A percentile compares a stretch with the other conserved stretches of the same genome.
These are phyloP conservation scores for Alviniconcha marisindica DNA, from an alignment of 1,140 invertebrate genomes.

Conservation along the genomic window DNA sequence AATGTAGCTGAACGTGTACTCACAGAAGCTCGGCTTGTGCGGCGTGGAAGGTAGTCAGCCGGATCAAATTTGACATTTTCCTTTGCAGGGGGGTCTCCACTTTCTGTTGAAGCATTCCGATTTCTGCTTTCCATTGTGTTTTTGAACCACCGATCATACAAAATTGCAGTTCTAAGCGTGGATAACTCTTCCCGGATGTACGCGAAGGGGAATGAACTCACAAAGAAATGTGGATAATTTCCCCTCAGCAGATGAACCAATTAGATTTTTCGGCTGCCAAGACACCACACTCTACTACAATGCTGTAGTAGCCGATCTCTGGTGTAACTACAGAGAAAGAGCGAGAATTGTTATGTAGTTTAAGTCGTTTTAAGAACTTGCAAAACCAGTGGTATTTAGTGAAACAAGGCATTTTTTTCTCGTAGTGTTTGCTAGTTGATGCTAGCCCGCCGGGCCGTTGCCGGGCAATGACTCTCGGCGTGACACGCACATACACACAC, in stretches of 20 bases:
- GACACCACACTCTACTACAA: no score
- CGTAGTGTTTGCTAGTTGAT: no score
- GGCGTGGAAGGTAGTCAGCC: background rate
- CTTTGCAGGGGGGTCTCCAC: background rate
- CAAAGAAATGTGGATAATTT: background rate
- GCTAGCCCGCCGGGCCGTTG: no score
- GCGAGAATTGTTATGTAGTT: no score
- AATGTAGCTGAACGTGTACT: no score
- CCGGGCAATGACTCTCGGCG: no score
- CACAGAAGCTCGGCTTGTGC: slow-evolving; percentile 9
- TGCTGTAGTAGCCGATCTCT: no score
- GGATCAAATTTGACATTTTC: background rate
- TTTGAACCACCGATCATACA: background rate
- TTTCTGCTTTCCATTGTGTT: background rate
- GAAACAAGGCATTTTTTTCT: no score
- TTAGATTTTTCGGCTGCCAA: background rate
- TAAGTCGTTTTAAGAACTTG: background rate
- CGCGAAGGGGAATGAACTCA: background rate
- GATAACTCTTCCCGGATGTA: slow-evolving; percentile 7
- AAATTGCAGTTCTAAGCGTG: no score
- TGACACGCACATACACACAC: no score
- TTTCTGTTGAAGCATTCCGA: background rate
- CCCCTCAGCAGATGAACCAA: background rate
- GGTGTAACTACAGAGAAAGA: no score
- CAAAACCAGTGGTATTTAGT: background rate